Conservation (phyloP, 2,888 invertebrate genomes). For the Eristalis intricaria region DNA sequence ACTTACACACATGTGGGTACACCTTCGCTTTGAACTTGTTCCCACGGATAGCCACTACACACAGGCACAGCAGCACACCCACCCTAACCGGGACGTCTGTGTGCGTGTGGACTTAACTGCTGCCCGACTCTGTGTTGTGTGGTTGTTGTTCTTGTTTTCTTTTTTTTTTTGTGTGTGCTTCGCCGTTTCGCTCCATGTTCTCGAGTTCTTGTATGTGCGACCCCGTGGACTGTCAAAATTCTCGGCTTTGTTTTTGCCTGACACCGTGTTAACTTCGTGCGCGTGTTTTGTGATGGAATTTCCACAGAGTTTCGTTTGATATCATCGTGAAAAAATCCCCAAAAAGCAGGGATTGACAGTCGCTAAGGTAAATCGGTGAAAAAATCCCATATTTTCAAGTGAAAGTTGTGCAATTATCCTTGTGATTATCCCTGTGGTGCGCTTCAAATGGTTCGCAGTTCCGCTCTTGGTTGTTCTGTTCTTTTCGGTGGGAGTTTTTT, state of each 20-base stretch:
- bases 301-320: slow-evolving; percentile 37
- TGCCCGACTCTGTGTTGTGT: slow-evolving; percentile 45
- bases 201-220: slow-evolving; percentile 46
- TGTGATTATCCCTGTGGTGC: slow-evolving; percentile 29
- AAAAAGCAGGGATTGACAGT: slow-evolving; percentile 10
- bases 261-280: slow-evolving; percentile 71
- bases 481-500: neutral
- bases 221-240: slow-evolving; percentile 67
- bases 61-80: slow-evolving; percentile 14
- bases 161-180: slow-evolving; percentile 5
- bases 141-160: slow-evolving; percentile 21
- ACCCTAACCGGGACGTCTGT: neutral
- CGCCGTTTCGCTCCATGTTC: slow-evolving; percentile 34
- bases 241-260: slow-evolving; percentile 70
- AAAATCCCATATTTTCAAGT: slow-evolving; percentile 34
- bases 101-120: slow-evolving; percentile 36
- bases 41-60: slow-evolving; percentile 24
- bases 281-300: slow-evolving; percentile 63
- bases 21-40: slow-evolving; percentile 36
- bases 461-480: slow-evolving; percentile 5
- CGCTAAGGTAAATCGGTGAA: slow-evolving; percentile 43
- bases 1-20: slow-evolving; percentile 17
- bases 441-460: slow-evolving; percentile 45
- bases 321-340: slow-evolving; percentile 46
- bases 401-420: slow-evolving; percentile 30